These are phyloP conservation scores for Helicorthomorpha holstii DNA, from an alignment of 1,140 invertebrate genomes.

Conservation along the genomic window DNA sequence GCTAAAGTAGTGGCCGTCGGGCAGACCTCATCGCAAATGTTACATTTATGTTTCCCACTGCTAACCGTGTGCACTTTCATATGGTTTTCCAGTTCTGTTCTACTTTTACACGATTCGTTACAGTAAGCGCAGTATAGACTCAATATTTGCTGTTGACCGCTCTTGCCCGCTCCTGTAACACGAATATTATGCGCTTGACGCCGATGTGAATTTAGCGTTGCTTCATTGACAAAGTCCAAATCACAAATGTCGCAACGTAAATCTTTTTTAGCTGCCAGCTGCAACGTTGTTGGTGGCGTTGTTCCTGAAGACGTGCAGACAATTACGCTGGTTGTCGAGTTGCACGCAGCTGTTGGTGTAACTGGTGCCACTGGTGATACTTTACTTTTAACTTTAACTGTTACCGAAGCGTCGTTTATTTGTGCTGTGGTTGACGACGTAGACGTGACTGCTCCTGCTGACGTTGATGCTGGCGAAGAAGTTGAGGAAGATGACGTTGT, in stretches of 20 bases:
- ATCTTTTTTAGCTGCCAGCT: conserved; percentile 11
- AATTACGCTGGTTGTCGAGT: not conserved
- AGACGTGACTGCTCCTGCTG: not conserved
- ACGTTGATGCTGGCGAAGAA: conserved; percentile 6
- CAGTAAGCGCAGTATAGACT: conserved; percentile 75
- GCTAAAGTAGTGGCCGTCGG: conserved; percentile 61
- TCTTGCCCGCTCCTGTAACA: conserved; percentile 11
- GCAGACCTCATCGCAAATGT: conserved; percentile 86
- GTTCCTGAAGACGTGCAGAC: conserved; percentile 9
- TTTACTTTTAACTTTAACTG: conserved; percentile 12
- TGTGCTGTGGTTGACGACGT: not conserved
- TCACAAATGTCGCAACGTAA: conserved; percentile 46
- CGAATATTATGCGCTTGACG: conserved; percentile 38
- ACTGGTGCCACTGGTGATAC: not conserved
- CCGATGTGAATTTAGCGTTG: conserved; percentile 43
- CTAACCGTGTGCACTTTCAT: conserved; percentile 44
- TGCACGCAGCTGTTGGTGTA: not conserved
- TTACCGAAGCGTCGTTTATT: not conserved
- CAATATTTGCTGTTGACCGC: conserved; percentile 25
- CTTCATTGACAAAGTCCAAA: conserved; percentile 38
- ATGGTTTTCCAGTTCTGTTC: conserved; percentile 72
- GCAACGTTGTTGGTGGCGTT: conserved; percentile 4
- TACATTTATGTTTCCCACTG: conserved; percentile 70
- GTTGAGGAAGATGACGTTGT: conserved; percentile 9
- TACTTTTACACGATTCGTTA: conserved; percentile 67